Evolutionary conservation across 2,888 invertebrate species (phyloP).

Genomic region (Melanostoma mellinum): DNA sequence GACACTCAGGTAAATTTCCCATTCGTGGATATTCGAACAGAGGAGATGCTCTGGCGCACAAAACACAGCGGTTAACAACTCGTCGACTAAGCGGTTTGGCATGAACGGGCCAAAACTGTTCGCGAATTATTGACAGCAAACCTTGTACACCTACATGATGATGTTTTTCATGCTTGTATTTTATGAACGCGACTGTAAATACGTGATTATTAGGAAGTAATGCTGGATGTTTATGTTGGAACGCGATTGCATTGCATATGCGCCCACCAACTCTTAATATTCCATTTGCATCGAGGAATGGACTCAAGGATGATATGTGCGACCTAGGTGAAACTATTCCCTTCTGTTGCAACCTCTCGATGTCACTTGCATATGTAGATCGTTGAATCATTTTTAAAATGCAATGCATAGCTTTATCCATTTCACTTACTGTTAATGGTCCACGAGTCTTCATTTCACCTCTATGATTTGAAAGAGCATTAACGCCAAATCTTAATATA

Average conservation of each 20-base stretch:
- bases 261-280: conserved; percentile 3
- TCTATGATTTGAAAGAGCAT: not conserved
- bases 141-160: conserved; percentile 11
- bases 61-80: conserved; percentile 10
- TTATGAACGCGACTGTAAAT: not conserved
- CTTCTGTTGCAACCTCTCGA: not conserved
- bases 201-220: not conserved
- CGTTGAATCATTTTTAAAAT: not conserved
- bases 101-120: conserved; percentile 21
- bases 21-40: no score
- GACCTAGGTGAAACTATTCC: not conserved
- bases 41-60: not conserved
- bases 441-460: not conserved
- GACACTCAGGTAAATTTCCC: no score
- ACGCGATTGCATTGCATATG: not conserved
- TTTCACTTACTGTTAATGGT: not conserved
- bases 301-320: not conserved
- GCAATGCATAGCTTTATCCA: not conserved
- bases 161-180: not conserved
- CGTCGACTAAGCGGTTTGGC: not conserved
- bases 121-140: conserved; percentile 4
- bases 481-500: not conserved
- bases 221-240: not conserved
- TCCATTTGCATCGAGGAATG: not conserved
- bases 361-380: not conserved